Evolutionary conservation across 2,888 invertebrate species (phyloP).

Genomic region (Drosophila meridiana): DNA sequence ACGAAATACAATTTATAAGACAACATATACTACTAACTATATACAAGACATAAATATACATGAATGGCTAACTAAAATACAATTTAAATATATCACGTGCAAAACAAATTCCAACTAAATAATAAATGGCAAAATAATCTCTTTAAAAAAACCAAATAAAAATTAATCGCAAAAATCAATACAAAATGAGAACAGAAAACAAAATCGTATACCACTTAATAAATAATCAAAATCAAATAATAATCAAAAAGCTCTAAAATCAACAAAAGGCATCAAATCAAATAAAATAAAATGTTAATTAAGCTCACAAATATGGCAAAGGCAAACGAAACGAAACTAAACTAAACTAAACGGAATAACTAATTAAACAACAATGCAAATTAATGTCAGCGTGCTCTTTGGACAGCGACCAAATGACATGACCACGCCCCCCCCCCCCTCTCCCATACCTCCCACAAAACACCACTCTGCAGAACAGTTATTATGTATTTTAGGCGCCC

Average conservation of each 20-base stretch:
- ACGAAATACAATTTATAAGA: conserved; percentile 28
- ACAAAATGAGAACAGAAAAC: background rate
- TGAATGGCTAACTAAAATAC: conserved; percentile 15
- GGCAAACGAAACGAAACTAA: conserved; percentile 17
- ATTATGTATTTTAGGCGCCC: conserved; percentile 13
- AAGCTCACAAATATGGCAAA: conserved; percentile 44
- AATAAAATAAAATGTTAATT: conserved; percentile 50
- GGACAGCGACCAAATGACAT: conserved; percentile 42
- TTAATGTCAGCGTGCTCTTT: conserved; percentile 36
- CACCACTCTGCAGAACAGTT: background rate
- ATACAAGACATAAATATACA: conserved; percentile 32
- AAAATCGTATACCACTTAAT: conserved; percentile 32
- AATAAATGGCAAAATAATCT: conserved; percentile 20
- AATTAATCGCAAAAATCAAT: conserved; percentile 43
- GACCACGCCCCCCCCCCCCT: background rate
- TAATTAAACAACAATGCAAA: conserved; percentile 55
- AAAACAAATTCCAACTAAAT: conserved; percentile 12
- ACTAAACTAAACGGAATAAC: conserved; percentile 36
- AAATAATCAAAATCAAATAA: conserved; percentile 53
- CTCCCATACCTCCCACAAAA: background rate
- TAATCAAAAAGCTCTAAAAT: conserved; percentile 40
- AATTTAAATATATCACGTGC: conserved; percentile 13
- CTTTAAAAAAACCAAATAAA: conserved; percentile 1
- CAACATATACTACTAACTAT: conserved; percentile 27
- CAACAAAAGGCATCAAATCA: conserved; percentile 21